Conservation (phyloP, 2,113 vertebrate species). For the Mesitornis unicolor region DNA sequence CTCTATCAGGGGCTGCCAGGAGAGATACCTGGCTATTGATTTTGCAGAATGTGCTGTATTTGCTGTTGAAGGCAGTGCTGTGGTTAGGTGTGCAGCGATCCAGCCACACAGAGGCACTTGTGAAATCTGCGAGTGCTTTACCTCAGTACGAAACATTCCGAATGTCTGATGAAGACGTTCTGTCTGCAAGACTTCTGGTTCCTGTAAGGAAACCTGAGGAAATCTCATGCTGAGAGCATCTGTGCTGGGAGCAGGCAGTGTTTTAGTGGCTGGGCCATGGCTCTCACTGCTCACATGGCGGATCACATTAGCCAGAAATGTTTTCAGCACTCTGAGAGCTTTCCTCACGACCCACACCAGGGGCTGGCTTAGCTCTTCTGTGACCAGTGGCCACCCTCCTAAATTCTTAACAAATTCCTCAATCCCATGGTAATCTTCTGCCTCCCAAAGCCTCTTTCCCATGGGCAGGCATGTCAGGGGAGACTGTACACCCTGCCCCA, state of each 20-base stretch:
- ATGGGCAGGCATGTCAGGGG: neutral
- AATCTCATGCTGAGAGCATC: neutral
- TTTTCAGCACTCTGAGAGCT: neutral
- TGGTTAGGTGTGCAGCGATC: neutral
- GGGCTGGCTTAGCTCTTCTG: neutral
- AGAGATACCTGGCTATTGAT: neutral
- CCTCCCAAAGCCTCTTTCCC: neutral
- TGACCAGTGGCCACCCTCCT: neutral
- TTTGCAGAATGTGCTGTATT: neutral
- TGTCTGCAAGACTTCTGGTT: accelerated
- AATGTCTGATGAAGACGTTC: neutral
- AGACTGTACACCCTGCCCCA: neutral
- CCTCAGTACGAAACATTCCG: accelerated
- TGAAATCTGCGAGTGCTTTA: neutral
- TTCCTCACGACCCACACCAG: neutral
- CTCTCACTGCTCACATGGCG: neutral
- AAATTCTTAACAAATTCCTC: neutral
- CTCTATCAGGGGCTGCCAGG: neutral
- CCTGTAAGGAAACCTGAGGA: neutral
- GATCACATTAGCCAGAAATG: neutral
- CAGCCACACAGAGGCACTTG: neutral
- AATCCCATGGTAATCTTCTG: neutral
- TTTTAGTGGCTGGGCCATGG: neutral
- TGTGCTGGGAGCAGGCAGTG: neutral
- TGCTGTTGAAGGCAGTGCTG: neutral